These are phyloP conservation scores for Gasterosteus aculeatus DNA, from an alignment of 2,113 vertebrate genomes.

Conservation along the genomic window DNA sequence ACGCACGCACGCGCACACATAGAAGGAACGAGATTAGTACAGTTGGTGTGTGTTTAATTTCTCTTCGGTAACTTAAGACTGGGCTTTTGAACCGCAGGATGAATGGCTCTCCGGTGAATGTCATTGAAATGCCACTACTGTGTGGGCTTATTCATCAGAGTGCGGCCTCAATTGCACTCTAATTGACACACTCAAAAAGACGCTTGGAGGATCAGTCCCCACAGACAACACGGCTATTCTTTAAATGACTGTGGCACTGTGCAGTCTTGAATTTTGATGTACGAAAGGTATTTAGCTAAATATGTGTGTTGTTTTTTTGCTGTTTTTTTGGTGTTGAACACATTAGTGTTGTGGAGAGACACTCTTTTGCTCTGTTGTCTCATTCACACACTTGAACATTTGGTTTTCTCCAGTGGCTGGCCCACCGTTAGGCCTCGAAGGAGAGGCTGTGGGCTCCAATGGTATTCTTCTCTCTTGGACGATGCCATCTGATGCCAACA, in stretches of 20 bases:
- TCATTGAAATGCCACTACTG: conserved; percentile 75
- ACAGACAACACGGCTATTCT: conserved; percentile 39
- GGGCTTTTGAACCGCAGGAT: conserved; percentile 70
- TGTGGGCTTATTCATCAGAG: conserved; percentile 75
- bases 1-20: conserved; percentile 6
- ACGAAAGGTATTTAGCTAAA: conserved; percentile 12
- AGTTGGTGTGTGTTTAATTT: conserved; percentile 57
- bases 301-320: not conserved
- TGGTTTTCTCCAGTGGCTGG: conserved; percentile 80
- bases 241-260: conserved; percentile 3
- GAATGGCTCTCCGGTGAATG: conserved; percentile 74
- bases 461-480: conserved; percentile 94
- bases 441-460: conserved; percentile 92
- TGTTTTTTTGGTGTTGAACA: not conserved
- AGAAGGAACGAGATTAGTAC: not conserved
- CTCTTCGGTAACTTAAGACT: conserved; percentile 70
- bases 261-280: not conserved
- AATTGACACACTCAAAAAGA: not conserved
- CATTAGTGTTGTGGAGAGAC: not conserved
- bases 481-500: conserved; percentile 77
- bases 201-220: conserved; percentile 18
- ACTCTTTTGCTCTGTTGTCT: conserved; percentile 2
- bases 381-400: not conserved
- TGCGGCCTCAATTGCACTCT: conserved; percentile 47
- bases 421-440: conserved; percentile 85